phyloP scores from a whole-genome alignment of 2,113 vertebrate species.

The Parus major region DNA sequence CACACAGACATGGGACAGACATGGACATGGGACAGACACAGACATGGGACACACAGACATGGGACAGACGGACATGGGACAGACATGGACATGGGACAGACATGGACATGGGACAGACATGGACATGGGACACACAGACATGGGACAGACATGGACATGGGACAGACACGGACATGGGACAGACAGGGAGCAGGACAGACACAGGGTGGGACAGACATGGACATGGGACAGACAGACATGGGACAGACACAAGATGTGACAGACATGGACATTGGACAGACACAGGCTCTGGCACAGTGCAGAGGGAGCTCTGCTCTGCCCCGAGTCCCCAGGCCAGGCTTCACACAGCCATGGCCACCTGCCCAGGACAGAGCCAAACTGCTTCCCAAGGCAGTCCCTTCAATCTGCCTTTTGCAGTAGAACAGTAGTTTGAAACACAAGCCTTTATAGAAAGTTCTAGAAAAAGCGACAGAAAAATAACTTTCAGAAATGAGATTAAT shows the following conservation, averaged over 20 bases:
- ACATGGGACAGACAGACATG: too few species aligned
- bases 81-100: too few species aligned
- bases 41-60: too few species aligned
- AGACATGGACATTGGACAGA: too few species aligned
- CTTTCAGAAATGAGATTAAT: neutral
- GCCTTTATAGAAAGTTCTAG: neutral
- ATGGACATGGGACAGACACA: too few species aligned
- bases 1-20: too few species aligned
- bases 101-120: too few species aligned
- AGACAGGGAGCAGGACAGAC: neutral
- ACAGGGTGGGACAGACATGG: rapidly evolving
- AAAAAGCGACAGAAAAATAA: neutral
- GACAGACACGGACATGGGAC: neutral
- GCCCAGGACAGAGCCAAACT: rapidly evolving
- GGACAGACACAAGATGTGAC: neutral
- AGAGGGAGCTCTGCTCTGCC: neutral
- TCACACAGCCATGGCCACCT: neutral
- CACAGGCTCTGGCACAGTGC: rapidly evolving
- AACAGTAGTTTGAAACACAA: neutral
- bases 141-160: too few species aligned
- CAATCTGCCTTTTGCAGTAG: neutral
- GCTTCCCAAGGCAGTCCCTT: neutral
- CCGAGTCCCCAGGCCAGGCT: rapidly evolving
- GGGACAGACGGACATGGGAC: too few species aligned
- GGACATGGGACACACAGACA: too few species aligned